Percentiles rank a stretch among this genome's conserved stretches.
Evolutionary conservation across 1,140 invertebrate species (phyloP).

Genomic region (Eciton burchellii): DNA sequence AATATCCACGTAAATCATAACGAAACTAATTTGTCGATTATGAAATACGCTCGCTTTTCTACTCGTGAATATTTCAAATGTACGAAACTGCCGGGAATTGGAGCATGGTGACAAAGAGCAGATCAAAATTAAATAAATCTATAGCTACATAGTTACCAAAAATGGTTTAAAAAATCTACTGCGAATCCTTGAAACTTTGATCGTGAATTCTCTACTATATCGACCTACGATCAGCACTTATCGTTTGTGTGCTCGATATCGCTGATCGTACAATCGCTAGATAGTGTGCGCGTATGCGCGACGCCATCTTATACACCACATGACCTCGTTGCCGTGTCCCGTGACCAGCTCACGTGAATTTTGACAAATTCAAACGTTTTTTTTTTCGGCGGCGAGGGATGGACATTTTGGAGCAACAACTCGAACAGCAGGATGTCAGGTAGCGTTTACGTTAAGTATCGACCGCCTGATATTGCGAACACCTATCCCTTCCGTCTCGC

Average conservation of each 20-base stretch:
- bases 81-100: no score
- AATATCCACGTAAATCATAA: no score
- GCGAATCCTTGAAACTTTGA: no score
- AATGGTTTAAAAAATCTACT: no score
- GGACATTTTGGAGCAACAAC: conserved; percentile 85
- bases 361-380: conserved; percentile 85
- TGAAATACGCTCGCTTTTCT: no score
- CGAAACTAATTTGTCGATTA: no score
- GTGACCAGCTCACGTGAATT: conserved; percentile 87
- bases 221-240: neutral
- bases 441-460: conserved; percentile 74
- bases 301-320: conserved; percentile 85
- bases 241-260: neutral
- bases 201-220: no score
- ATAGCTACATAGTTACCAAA: no score
- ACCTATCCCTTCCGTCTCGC: conserved; percentile 67
- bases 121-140: no score
- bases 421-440: conserved; percentile 84
- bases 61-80: no score
- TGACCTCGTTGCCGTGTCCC: conserved; percentile 86
- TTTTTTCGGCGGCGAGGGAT: conserved; percentile 81
- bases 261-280: neutral
- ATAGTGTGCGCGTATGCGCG: conserved; percentile 68
- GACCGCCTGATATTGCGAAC: conserved; percentile 57
- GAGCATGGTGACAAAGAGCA: no score